These are phyloP conservation scores for Notechis scutatus DNA, from an alignment of 2,113 vertebrate species.

Conservation along the genomic window DNA sequence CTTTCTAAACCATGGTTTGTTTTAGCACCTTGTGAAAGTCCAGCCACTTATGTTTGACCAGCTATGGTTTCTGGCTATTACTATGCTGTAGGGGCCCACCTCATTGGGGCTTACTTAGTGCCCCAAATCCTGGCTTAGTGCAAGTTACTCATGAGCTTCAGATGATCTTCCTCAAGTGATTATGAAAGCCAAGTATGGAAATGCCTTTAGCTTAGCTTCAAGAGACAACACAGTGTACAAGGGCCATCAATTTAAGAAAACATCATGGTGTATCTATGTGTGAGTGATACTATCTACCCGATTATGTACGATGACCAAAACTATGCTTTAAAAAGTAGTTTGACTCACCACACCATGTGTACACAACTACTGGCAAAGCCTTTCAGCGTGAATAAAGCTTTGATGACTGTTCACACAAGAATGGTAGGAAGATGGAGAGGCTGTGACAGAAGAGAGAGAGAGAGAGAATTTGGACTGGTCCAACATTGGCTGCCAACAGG, in stretches of 20 bases:
- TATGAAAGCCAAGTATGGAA: neutral
- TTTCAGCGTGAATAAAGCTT: neutral
- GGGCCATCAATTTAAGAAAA: neutral
- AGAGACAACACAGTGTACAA: neutral
- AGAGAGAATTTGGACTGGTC: neutral
- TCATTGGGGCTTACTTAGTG: neutral
- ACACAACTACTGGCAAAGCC: neutral
- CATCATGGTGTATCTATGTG: neutral
- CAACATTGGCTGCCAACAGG: neutral
- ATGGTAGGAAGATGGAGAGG: neutral
- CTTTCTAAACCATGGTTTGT: neutral
- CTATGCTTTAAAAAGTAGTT: neutral
- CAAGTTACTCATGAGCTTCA: neutral
- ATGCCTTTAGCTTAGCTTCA: neutral
- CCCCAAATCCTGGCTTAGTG: neutral
- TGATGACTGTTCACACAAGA: neutral
- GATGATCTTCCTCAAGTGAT: neutral
- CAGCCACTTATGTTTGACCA: neutral
- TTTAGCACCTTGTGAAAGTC: neutral
- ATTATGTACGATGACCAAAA: neutral
- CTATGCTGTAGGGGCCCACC: neutral
- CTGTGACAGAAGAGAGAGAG: neutral
- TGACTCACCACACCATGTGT: neutral
- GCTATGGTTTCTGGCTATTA: neutral
- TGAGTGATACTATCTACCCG: neutral